A percentile compares a stretch with the other conserved stretches of the same genome.
phyloP scores from a whole-genome alignment of 2,797 vertebrate species.

The Vipera ursinii region DNA sequence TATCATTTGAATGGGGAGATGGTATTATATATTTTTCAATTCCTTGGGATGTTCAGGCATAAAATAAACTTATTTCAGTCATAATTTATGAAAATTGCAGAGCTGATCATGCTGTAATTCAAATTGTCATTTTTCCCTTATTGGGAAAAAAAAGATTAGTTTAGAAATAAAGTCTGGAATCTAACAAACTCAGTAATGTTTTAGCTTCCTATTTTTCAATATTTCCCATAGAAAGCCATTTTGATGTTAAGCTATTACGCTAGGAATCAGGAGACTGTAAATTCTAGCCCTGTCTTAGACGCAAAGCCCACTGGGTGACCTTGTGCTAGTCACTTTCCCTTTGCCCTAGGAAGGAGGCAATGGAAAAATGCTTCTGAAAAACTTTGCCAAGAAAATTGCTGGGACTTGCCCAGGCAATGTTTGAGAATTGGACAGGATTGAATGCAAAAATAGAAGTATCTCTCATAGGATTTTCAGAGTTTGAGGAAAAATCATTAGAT shows the following conservation, averaged over 20 bases:
- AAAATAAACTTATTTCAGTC: slow-evolving; percentile 48
- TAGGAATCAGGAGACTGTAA: not conserved
- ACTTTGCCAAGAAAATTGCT: not conserved
- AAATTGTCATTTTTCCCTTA: slow-evolving; percentile 7
- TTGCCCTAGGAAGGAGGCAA: not conserved
- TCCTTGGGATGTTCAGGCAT: slow-evolving; percentile 53
- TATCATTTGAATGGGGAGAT: not conserved
- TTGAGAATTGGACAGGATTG: not conserved
- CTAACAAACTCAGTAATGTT: not conserved
- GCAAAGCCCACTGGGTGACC: not conserved
- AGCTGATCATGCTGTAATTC: slow-evolving; percentile 16
- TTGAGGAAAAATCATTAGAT: not conserved
- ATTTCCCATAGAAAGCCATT: not conserved
- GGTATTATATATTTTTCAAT: slow-evolving; percentile 4
- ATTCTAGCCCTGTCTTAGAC: not conserved
- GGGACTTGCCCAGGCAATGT: not conserved
- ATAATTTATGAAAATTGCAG: slow-evolving; percentile 48
- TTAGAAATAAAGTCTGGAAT: not conserved
- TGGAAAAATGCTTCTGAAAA: not conserved
- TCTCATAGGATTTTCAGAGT: not conserved
- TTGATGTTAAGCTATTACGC: not conserved
- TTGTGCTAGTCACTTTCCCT: not conserved
- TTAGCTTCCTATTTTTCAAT: not conserved
- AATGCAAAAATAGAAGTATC: not conserved
- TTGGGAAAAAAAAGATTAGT: not conserved